These are phyloP conservation scores for Lamellibrachia satsuma DNA, from an alignment of 2,888 invertebrate genomes.

Conservation along the genomic window DNA sequence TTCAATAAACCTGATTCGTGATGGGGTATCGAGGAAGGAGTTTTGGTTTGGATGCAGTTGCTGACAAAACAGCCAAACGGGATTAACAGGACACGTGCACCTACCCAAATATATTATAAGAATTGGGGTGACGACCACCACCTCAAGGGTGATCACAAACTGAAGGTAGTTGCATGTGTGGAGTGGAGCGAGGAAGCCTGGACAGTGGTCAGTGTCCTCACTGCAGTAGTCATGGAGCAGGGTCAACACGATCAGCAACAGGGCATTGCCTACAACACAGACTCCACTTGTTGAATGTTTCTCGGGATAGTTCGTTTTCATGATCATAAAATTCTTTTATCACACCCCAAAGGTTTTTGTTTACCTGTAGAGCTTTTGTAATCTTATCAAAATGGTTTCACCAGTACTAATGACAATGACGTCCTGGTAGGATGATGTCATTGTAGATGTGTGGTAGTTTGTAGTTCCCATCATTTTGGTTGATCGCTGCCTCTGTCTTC, in stretches of 20 bases:
- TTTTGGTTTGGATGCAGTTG: neutral
- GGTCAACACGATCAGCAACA: slow-evolving; percentile 37
- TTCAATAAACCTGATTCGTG: no score
- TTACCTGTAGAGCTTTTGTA: no score
- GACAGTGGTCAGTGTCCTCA: neutral
- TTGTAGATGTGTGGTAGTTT: no score
- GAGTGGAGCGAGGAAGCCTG: slow-evolving; percentile 37
- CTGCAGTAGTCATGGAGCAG: slow-evolving; percentile 42
- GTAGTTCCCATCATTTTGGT: no score
- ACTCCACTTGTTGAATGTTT: neutral
- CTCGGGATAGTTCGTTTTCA: no score
- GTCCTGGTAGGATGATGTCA: no score
- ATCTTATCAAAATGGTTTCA: no score
- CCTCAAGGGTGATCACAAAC: slow-evolving; percentile 46
- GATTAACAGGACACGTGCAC: slow-evolving; percentile 51
- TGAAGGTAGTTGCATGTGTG: slow-evolving; percentile 43
- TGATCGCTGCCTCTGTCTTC: no score
- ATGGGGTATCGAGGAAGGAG: no score
- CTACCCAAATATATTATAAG: slow-evolving; percentile 49
- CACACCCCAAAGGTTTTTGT: no score
- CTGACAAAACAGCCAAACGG: slow-evolving; percentile 41
- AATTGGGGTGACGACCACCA: slow-evolving; percentile 44
- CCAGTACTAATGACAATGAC: no score
- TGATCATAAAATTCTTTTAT: no score
- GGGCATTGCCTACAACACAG: slow-evolving; percentile 44